Evolutionary conservation across 2,113 vertebrate species (phyloP).

Genomic region (Heteronetta atricapilla): DNA sequence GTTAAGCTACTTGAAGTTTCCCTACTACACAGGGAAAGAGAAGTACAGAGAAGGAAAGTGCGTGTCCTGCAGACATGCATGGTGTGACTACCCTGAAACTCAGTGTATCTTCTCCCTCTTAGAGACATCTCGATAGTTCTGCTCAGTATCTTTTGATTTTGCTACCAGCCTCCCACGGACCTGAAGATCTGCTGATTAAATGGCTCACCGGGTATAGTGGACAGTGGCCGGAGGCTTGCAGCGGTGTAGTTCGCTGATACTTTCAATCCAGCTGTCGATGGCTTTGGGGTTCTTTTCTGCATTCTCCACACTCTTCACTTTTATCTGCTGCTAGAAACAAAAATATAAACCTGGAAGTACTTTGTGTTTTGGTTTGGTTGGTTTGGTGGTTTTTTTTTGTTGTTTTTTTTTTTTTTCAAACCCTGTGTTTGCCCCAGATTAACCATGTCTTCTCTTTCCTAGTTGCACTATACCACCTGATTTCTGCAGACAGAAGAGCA

Average conservation of each 20-base stretch:
- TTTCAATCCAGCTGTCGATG: conserved; percentile 88
- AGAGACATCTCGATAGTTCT: fast-evolving
- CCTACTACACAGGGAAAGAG: fast-evolving
- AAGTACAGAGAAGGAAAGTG: fast-evolving
- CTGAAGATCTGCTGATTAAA: fast-evolving
- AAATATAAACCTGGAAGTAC: background rate
- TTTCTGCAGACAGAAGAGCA: background rate
- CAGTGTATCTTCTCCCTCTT: fast-evolving
- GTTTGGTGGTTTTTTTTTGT: too few species aligned
- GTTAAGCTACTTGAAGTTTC: background rate
- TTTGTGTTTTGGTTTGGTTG: background rate
- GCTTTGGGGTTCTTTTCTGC: conserved; percentile 86
- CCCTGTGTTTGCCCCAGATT: fast-evolving
- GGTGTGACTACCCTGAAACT: background rate
- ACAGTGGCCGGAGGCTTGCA: conserved; percentile 83
- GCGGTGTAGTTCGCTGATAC: conserved; percentile 86
- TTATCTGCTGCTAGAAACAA: conserved; percentile 81
- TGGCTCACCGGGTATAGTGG: conserved; percentile 81
- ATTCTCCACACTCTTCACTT: conserved; percentile 88
- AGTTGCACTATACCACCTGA: background rate
- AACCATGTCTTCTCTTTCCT: background rate
- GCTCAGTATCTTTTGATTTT: fast-evolving
- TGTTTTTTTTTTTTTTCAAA: background rate
- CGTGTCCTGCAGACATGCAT: fast-evolving
- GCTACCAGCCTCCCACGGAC: background rate